These are phyloP conservation scores for Chloebia gouldiae DNA, from an alignment of 2,113 vertebrate genomes.

Conservation along the genomic window DNA sequence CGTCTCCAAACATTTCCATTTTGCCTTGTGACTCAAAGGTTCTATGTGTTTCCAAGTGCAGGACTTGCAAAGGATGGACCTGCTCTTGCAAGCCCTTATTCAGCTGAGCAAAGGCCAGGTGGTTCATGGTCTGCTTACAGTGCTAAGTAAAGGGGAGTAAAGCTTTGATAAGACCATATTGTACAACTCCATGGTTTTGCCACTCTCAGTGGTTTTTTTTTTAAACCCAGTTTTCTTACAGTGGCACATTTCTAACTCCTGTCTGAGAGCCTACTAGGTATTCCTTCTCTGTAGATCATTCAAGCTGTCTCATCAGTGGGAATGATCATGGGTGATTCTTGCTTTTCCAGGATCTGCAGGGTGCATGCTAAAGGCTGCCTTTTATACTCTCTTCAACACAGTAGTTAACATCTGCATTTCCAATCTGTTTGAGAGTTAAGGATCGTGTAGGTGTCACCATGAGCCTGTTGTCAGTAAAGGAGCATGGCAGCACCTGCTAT, in stretches of 20 bases:
- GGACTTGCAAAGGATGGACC: background rate
- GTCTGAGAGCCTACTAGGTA: background rate
- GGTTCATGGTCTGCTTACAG: background rate
- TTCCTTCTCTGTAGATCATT: background rate
- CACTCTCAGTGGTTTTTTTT: background rate
- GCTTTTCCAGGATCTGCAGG: background rate
- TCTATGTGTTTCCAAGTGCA: background rate
- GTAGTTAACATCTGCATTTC: background rate
- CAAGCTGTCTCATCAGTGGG: background rate
- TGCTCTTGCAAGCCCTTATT: background rate
- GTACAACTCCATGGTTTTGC: background rate
- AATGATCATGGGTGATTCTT: background rate
- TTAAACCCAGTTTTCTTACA: background rate
- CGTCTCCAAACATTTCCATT: background rate
- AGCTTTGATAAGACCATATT: background rate
- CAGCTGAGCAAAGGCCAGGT: background rate
- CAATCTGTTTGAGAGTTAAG: background rate
- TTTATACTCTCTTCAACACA: background rate
- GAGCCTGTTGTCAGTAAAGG: background rate
- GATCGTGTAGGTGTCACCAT: background rate
- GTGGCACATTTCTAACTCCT: background rate
- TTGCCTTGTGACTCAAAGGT: background rate
- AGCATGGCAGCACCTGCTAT: rapidly evolving
- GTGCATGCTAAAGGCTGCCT: background rate
- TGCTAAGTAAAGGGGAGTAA: background rate